Evolutionary conservation across 2,888 invertebrate species (phyloP), one percentile per base, ranked within the genome.

Genomic region (Dascillus cervinus): DNA sequence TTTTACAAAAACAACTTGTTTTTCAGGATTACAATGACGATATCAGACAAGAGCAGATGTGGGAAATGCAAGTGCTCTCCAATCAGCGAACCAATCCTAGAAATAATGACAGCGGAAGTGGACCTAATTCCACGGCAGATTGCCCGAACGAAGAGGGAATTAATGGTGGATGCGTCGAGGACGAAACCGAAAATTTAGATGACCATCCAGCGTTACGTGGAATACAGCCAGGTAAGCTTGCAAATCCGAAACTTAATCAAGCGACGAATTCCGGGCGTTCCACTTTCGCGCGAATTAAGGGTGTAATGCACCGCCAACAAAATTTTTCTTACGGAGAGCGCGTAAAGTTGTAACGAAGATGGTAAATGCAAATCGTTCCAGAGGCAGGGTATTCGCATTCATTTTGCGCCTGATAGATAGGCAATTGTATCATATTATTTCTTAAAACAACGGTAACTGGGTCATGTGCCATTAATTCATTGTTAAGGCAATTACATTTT

Each of bases 21-120:
- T 63, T 61, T 1, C 70, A 89, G 85, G 89, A 90, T 63, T 87
- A 87, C 71, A 89, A 90, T 62, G 90, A 90, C 56, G 89, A 90
- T 55, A 90, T 90, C 50, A 71, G 89, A 50, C 88, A 89, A 62
- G 86, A 89, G 55, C 90, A 90, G 65, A 85, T 89, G 82, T 79
- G 88, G 74, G 89, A 89, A 65, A 83, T 88, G 84, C 87, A 87
- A 69, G 82, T 85, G 43, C 65, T 88, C 44, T 85, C 82, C 39
- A 68, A 66, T 39, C 69, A 69, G 49, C 62, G 57, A 42, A 62
- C 59, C 37, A 59, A 55, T 43, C 55, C 58, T 39, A 58, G 58
- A 33, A 52, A 50, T 11, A 56, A 56, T 21, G 58, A 55, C 22
- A 46, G 44, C 9, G 45, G 46, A 24, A 57, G 55, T 6, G 54